Conservation (phyloP, 2,113 vertebrate genomes). For the Sinocyclocheilus anshuiensis region DNA sequence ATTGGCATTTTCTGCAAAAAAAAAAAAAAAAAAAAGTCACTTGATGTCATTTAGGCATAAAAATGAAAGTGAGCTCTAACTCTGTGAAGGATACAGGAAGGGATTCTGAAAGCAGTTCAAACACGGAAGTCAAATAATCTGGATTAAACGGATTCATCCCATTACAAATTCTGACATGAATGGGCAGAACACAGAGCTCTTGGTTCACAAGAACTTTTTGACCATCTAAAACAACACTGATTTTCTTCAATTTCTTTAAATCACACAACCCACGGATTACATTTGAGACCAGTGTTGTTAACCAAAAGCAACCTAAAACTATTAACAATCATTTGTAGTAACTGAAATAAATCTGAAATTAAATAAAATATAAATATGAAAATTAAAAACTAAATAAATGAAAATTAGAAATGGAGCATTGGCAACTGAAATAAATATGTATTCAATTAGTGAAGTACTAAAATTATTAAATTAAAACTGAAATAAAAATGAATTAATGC, state of each 20-base stretch:
- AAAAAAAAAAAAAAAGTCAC: neutral
- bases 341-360: neutral
- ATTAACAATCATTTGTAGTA: neutral
- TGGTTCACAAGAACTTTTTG: neutral
- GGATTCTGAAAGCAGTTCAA: neutral
- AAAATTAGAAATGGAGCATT: neutral
- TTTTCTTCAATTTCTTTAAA: neutral
- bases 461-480: neutral
- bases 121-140: constrained; percentile 16
- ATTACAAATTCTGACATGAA: constrained; percentile 19
- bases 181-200: neutral
- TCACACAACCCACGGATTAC: neutral
- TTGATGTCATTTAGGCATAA: neutral
- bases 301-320: neutral
- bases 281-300: neutral
- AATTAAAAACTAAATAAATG: neutral
- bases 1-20: neutral
- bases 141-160: constrained; percentile 37
- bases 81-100: neutral
- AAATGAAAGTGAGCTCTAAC: neutral
- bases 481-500: neutral
- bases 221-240: neutral
- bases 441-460: neutral
- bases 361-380: neutral
- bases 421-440: neutral